Percentiles rank a stretch among this genome's conserved stretches.
Conservation (phyloP, 1,140 invertebrate species). For the Prorops nasuta region DNA sequence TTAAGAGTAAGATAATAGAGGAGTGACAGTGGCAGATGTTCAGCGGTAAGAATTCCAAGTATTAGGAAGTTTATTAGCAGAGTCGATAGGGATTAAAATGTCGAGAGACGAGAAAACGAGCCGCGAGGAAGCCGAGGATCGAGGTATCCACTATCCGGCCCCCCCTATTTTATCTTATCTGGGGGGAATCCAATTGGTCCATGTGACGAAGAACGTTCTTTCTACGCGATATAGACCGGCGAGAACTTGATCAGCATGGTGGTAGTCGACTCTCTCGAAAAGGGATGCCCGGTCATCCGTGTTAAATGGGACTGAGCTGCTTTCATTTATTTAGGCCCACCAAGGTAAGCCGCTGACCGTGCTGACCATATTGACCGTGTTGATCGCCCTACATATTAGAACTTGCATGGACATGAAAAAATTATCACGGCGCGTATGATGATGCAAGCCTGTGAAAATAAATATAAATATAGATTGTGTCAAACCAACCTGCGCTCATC, state of each 20-base stretch:
- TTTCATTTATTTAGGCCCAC: constrained; percentile 3
- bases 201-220: constrained; percentile 7
- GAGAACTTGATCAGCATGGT: constrained; percentile 19
- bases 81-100: constrained; percentile 23
- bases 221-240: constrained; percentile 9
- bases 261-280: constrained; percentile 14
- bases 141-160: no score
- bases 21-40: no score
- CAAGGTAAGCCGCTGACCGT: no score
- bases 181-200: constrained; percentile 13
- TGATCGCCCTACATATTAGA: no score
- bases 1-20: no score
- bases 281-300: constrained; percentile 12
- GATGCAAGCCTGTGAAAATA: no score
- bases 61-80: neutral
- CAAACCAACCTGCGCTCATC: no score
- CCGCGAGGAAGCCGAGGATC: no score
- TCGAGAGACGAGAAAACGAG: constrained; percentile 22
- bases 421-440: no score
- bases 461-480: no score
- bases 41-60: neutral
- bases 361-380: no score
- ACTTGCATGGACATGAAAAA: no score
- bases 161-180: constrained; percentile 27
- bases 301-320: constrained; percentile 8